phyloP scores from a whole-genome alignment of 2,888 invertebrate species.

The Caenorhabditis panamensis region DNA sequence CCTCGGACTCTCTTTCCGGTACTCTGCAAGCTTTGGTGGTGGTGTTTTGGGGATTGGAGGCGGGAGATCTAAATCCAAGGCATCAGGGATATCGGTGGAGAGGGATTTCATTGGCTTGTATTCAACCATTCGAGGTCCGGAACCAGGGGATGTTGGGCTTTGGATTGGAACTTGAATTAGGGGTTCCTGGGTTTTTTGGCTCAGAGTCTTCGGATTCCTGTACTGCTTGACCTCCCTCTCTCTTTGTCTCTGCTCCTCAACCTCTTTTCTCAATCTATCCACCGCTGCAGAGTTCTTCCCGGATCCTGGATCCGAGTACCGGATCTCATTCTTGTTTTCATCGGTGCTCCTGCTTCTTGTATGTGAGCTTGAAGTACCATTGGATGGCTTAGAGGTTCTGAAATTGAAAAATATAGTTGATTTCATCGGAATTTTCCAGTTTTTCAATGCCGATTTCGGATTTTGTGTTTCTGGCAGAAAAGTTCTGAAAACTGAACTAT shows the following conservation, averaged over 20 bases:
- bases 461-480: too few species aligned
- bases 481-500: too few species aligned
- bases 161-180: neutral
- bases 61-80: conserved; percentile 18
- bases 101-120: conserved; percentile 54
- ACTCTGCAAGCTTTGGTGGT: conserved; percentile 53
- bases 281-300: conserved; percentile 35
- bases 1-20: conserved; percentile 42
- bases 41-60: conserved; percentile 59
- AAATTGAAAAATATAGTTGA: too few species aligned
- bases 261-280: conserved; percentile 43
- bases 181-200: neutral
- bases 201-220: conserved; percentile 22
- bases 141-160: neutral
- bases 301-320: too few species aligned
- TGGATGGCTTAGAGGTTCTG: neutral
- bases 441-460: too few species aligned
- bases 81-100: conserved; percentile 5
- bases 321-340: conserved; percentile 47
- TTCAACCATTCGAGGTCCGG: conserved; percentile 43
- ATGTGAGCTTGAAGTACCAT: too few species aligned
- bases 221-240: conserved; percentile 53
- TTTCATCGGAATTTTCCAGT: too few species aligned
- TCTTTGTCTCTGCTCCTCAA: conserved; percentile 43
- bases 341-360: conserved; percentile 27